phyloP scores from a whole-genome alignment of 2,113 vertebrate species.

The Lycaon pictus region DNA sequence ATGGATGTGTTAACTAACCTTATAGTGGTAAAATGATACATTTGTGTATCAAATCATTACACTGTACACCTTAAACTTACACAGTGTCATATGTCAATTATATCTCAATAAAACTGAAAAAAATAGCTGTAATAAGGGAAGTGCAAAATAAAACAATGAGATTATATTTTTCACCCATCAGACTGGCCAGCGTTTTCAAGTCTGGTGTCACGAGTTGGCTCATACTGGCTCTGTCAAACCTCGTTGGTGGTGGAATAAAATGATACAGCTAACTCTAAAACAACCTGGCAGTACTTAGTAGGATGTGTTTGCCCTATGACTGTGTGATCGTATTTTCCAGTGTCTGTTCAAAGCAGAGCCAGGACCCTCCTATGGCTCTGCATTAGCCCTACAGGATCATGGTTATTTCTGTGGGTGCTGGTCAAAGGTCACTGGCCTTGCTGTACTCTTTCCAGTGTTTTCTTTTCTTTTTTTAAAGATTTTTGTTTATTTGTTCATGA shows the following conservation, averaged over 20 bases:
- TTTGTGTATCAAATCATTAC: neutral
- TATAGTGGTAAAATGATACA: neutral
- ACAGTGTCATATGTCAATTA: neutral
- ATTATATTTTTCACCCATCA: neutral
- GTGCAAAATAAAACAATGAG: neutral
- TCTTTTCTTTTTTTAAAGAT: neutral
- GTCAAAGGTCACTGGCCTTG: neutral
- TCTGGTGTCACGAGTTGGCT: neutral
- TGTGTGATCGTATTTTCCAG: neutral
- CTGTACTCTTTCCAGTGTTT: neutral
- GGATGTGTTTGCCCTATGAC: neutral
- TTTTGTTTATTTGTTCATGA: no score
- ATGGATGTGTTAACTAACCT: neutral
- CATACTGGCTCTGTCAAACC: neutral
- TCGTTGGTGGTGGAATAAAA: neutral
- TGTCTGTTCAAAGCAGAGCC: neutral
- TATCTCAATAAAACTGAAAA: neutral
- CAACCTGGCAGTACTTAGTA: neutral
- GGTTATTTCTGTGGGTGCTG: neutral
- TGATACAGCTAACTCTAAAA: neutral
- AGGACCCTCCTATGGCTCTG: fast-evolving
- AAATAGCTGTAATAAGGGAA: neutral
- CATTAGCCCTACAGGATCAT: neutral
- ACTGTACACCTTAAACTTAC: neutral
- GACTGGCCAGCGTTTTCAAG: neutral